Evolutionary conservation across 2,113 vertebrate species (phyloP), one percentile per base, ranked within the genome.

Genomic region (Xiphophorus hellerii): DNA sequence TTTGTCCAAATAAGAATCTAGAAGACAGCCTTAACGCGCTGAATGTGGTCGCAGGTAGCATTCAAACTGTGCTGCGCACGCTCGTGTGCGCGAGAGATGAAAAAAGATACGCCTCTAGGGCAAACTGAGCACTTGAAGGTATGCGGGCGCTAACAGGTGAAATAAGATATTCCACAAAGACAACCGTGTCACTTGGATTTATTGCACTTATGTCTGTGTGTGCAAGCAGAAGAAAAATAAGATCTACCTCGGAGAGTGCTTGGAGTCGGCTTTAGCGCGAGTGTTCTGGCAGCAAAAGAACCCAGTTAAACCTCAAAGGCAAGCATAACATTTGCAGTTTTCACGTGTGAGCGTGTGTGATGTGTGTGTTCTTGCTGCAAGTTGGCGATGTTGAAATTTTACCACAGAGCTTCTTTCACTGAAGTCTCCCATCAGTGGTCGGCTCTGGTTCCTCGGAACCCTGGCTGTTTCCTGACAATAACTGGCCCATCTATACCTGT

Each of bases 91-190:
- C 33, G 62, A 48, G 51, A 76, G 64, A 62, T 29, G 83, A 84
- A 90, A 92, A 54, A 35, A 66, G 80, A 92, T 87, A 76, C 5
- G 35, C 71, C 42, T 71, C 74, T 68, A 84, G 84, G 84, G 73
- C 60, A 89, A 84, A 86, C 62, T 33, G 27, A 65, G 64, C 68
- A 66, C 63, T 82, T 54, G 66, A 82, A 73, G 70, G 58, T 29
- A 58, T 70, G 76, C 58, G 72, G 54, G 69, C 5, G 31, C 75
- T 81, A 84, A 84, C 79, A 84, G 63, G 83, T 77, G 86, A 88
- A 88, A 90, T 65, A 28, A 84, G 81, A 90, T 86, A 86, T 80
- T 81, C 75, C 69, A 66, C 78, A 82, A 77, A 85, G 88, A 81
- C 78, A 77, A 65, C 54, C 30, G 13, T 77, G 75, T 81, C 80